phyloP scores from a whole-genome alignment of 2,888 invertebrate species.

The Drosophila heteroneura region DNA sequence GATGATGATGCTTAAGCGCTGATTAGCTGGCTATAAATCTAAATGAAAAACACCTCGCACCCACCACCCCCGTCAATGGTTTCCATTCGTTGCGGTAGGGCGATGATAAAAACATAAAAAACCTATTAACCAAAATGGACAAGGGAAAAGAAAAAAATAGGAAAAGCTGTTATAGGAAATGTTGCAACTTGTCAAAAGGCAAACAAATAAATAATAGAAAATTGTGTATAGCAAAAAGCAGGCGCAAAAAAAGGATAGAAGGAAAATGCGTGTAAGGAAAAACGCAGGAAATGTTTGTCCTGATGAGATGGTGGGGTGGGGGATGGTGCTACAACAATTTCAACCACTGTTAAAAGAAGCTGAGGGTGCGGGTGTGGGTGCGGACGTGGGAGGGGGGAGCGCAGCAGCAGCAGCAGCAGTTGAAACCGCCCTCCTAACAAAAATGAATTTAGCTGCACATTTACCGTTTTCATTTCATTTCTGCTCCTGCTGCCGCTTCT shows the following conservation, averaged over 20 bases:
- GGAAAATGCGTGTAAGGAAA: constrained; percentile 57
- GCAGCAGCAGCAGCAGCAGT: constrained; percentile 35
- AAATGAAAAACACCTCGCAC: background rate
- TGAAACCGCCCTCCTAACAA: constrained; percentile 55
- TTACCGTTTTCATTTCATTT: constrained; percentile 39
- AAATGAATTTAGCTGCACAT: constrained; percentile 19
- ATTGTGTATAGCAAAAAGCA: constrained; percentile 24
- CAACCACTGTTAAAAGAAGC: constrained; percentile 59
- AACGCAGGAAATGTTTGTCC: constrained; percentile 51
- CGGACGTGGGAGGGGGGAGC: constrained; percentile 7
- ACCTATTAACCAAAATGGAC: constrained; percentile 56
- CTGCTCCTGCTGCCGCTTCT: background rate
- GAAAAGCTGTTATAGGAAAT: constrained; percentile 29
- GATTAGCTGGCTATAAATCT: constrained; percentile 36
- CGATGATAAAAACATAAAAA: constrained; percentile 63
- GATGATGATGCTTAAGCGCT: constrained; percentile 22
- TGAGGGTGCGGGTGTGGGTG: constrained; percentile 25
- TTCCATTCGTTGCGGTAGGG: constrained; percentile 58
- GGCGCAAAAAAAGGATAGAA: constrained; percentile 4
- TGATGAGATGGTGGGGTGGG: background rate
- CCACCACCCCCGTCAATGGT: background rate
- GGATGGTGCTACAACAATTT: constrained; percentile 45
- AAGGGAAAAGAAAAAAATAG: constrained; percentile 9
- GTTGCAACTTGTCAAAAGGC: constrained; percentile 57
- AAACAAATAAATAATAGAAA: constrained; percentile 54